These are phyloP conservation scores for Thaumetopoea pityocampa DNA, from an alignment of 1,140 invertebrate species.

Conservation along the genomic window DNA sequence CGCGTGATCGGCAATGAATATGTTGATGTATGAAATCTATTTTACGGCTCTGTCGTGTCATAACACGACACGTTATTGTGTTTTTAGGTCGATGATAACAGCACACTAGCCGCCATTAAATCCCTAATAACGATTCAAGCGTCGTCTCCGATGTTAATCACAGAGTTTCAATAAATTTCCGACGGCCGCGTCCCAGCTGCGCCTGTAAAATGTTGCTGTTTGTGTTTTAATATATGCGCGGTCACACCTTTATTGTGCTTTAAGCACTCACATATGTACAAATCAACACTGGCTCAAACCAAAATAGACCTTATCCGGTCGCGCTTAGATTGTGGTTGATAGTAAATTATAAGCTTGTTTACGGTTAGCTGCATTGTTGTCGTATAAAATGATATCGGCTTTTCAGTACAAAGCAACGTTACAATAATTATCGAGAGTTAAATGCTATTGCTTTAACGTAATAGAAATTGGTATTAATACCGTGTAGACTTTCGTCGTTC, in stretches of 20 bases:
- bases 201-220: slow-evolving; percentile 24
- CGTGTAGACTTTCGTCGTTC: no score
- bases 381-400: slow-evolving; percentile 28
- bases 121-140: slow-evolving; percentile 14
- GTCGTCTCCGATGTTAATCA: slow-evolving; percentile 24
- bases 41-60: no score
- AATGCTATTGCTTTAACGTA: slow-evolving; percentile 12
- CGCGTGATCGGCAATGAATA: no score
- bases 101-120: slow-evolving; percentile 15
- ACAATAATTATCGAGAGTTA: slow-evolving; percentile 29
- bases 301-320: slow-evolving; percentile 14
- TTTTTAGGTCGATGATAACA: not conserved
- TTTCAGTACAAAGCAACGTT: slow-evolving; percentile 32
- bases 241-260: slow-evolving; percentile 35
- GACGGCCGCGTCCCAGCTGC: slow-evolving; percentile 27
- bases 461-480: slow-evolving; percentile 19
- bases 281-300: not conserved
- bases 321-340: slow-evolving; percentile 8
- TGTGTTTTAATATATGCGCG: slow-evolving; percentile 36
- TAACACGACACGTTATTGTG: no score
- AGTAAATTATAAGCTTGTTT: slow-evolving; percentile 11
- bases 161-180: slow-evolving; percentile 35
- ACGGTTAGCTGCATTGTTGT: slow-evolving; percentile 29
- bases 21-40: no score
- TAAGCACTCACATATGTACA: slow-evolving; percentile 14